phyloP scores from a whole-genome alignment of 2,888 invertebrate genomes.

The Hirtodrosophila duncani region DNA sequence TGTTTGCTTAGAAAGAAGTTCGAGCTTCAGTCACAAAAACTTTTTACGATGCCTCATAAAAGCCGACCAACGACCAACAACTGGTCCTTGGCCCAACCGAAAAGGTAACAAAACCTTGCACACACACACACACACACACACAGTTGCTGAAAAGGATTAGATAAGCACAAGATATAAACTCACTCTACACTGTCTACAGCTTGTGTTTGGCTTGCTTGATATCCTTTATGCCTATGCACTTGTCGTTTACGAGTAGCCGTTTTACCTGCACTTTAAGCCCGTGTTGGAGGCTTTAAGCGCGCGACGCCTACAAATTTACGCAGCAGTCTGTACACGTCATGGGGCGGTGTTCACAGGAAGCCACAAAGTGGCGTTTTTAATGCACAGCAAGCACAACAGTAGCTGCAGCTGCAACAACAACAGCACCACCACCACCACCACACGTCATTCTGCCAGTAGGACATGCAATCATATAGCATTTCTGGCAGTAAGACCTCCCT shows the following conservation, averaged over 20 bases:
- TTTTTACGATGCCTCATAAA: conserved; percentile 65
- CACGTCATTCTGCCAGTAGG: too few relatives aligned
- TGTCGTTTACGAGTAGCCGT: conserved; percentile 43
- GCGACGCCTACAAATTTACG: conserved; percentile 57
- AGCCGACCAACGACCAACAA: conserved; percentile 35
- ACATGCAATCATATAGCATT: conserved; percentile 64
- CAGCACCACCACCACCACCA: conserved; percentile 2
- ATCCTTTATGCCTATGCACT: conserved; percentile 66
- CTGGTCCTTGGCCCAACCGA: conserved; percentile 24
- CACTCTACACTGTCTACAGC: conserved; percentile 12
- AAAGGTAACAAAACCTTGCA: conserved; percentile 20
- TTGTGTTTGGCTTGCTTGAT: conserved; percentile 23
- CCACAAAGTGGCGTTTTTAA: conserved; percentile 70
- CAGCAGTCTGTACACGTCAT: conserved; percentile 36
- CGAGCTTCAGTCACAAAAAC: conserved; percentile 58
- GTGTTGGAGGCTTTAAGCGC: conserved; percentile 45
- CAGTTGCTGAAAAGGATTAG: conserved; percentile 60
- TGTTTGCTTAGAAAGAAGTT: conserved; percentile 33
- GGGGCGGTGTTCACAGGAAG: conserved; percentile 66
- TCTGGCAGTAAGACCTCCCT: too few relatives aligned
- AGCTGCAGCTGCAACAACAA: conserved; percentile 23
- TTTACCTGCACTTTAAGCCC: conserved; percentile 40
- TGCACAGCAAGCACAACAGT: conserved; percentile 58
- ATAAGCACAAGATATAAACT: conserved; percentile 52
- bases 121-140: conserved; percentile 1